Evolutionary conservation across 2,888 invertebrate species (phyloP).

Genomic region (Acutogordius australiensis): DNA sequence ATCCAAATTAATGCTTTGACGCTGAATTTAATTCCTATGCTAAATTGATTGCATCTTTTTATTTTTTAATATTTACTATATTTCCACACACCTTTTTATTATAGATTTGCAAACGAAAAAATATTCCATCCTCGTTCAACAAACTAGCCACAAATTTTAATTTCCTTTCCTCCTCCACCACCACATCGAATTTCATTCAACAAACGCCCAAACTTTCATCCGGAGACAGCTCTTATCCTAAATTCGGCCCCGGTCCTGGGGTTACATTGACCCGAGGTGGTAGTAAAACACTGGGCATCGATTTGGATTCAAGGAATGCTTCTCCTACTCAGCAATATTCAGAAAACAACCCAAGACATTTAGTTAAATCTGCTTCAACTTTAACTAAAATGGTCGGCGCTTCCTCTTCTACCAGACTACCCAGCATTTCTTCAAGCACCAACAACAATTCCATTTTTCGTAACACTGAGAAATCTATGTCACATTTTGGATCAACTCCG

Average conservation of each 20-base stretch:
- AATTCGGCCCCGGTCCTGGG: not conserved
- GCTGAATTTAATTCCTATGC: too few relatives aligned
- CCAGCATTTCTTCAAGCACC: not conserved
- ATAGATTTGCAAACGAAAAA: slow-evolving; percentile 31
- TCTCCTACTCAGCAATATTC: not conserved
- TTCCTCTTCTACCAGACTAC: too few relatives aligned
- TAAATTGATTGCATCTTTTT: too few relatives aligned
- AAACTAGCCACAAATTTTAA: not conserved
- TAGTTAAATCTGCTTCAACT: not conserved
- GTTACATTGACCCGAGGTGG: not conserved
- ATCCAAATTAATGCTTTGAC: too few relatives aligned
- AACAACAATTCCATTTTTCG: too few relatives aligned
- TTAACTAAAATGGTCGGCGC: not conserved
- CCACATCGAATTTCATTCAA: too few relatives aligned
- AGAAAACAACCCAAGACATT: not conserved
- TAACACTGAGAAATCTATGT: too few relatives aligned
- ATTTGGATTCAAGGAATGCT: not conserved
- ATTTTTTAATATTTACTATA: slow-evolving; percentile 5
- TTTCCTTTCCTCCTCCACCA: not conserved
- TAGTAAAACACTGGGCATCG: not conserved
- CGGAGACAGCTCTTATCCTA: not conserved
- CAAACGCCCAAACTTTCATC: not conserved
- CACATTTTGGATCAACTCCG: not conserved
- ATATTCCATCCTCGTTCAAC: slow-evolving; percentile 14
- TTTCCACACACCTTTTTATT: slow-evolving; percentile 14